Evolutionary conservation across 2,888 invertebrate species (phyloP), one percentile per base, ranked within the genome.

Genomic region (Empis livida): DNA sequence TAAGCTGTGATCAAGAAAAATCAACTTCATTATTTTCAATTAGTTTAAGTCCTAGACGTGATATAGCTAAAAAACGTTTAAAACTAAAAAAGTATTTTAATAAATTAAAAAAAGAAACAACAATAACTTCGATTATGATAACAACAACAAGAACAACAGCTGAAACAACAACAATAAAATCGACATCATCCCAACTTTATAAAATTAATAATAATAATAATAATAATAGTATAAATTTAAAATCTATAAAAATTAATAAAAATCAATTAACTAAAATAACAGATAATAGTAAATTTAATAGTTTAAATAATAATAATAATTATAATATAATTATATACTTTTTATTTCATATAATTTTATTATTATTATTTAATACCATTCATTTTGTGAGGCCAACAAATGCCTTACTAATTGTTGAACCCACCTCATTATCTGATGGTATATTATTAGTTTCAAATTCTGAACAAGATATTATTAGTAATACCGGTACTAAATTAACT

Each of bases 321-420:
- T 17, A 39, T 39, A 39, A 39, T 13, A 39, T 39, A 17, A 17
- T 17, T 17, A 39, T 11, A 13, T 39, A 39, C 13, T 20, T 14
- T 20, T 13, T 39, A 39, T 39, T 15, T 39, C 17, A 39, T 39
- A 39, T 39, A 11, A 6, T 39, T 13, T 39, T 16, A 16, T 39
- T 39, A 39, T 17, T 39, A 39, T 17, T 39, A 17, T 20, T 39
- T 13, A 39, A 17, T 39, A 10, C 16, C 10, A 13, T 39, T n/a
- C 16, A 39, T 39, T 20, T 39, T 39, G 17, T 39, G 6, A 39
- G 11, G 20, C 14, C 27, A 14, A 14, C 41, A 27, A 27, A 58
- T 42, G 49, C 59, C 5, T 47, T 60, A 42, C 43, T 61, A n/a
- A 44, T 57, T 5, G 59, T 62, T 11, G 57, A 61, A 44, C 54